Base-by-base conservation (phyloP, 2,113 vertebrate genomes). In the Caloenas nicobarica region DNA sequence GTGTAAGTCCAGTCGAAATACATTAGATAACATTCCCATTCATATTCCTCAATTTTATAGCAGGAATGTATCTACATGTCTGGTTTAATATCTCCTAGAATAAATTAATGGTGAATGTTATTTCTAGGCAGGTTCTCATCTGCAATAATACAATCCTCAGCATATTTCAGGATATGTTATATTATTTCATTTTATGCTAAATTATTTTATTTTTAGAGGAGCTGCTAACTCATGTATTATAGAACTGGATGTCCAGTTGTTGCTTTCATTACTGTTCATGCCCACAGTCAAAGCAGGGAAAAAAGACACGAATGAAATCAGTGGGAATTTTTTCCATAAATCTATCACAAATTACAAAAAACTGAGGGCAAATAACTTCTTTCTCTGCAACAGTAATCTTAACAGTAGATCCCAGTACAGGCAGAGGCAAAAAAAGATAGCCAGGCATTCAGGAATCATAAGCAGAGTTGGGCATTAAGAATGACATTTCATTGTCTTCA, bases 21-120 rank as follows among this genome's bases (percentile, higher is more conserved):
- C 16, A 50, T 29, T 50, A 44, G 44, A 26, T 46, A 95, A 54
- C 48, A 34, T 84, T 68, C 16, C 50, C 34, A 65, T 34, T 76
- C 31, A 3, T 10, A 34, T 29, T 28, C 26, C 58, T 86, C 44
- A 78, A 66, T 74, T 89, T 89, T 93, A 78, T 3, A 42, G 60
- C 17, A 65, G 64, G 70, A 86, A 81, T 13, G 28, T 66, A 62
- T 60, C 58, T 84, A 70, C 19, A 10, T 51, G 83, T 61, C 69
- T 89, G 40, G 22, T 91, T 89, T 81, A 82, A 34, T 83, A 85
- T 46, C 25, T 53, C 40, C 56, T 66, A 65, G 29, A 70, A n/a
- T 24, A 94, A 91, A 81, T 89, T n/a, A 74, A 95, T 68, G 54
- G 71, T 58, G 81, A 79, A 76, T 40, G 44, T 86, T 69, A 81